A percentile compares a stretch with the other conserved stretches of the same genome.
Evolutionary conservation across 2,888 invertebrate genomes (phyloP).

Genomic region (Drosophila emarginata): DNA sequence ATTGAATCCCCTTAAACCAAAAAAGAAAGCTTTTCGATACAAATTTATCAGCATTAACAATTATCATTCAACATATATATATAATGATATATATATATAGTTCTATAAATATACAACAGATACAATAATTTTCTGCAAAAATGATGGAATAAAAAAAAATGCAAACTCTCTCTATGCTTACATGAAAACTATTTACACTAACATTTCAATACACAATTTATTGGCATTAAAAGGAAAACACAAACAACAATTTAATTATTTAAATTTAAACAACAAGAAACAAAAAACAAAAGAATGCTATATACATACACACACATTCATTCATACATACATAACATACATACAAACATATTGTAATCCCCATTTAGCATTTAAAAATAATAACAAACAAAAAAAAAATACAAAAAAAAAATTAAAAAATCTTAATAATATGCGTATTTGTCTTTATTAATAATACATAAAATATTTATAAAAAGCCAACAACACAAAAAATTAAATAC

Average conservation of each 20-base stretch:
- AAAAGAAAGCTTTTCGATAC: slow-evolving; percentile 37
- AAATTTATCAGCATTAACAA: slow-evolving; percentile 41
- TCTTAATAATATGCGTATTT: slow-evolving; percentile 68
- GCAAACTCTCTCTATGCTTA: slow-evolving; percentile 61
- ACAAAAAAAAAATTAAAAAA: slow-evolving; percentile 28
- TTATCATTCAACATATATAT: slow-evolving; percentile 18
- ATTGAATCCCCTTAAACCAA: slow-evolving; percentile 7
- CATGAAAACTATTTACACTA: slow-evolving; percentile 54
- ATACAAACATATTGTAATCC: slow-evolving; percentile 57
- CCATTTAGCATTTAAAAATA: slow-evolving; percentile 64
- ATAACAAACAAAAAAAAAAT: slow-evolving; percentile 42
- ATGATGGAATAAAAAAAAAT: slow-evolving; percentile 9
- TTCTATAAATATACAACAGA: slow-evolving; percentile 26
- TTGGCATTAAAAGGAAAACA: slow-evolving; percentile 64
- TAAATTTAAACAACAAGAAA: slow-evolving; percentile 20
- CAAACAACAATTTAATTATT: slow-evolving; percentile 1
- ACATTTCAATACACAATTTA: slow-evolving; percentile 60
- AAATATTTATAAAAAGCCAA: slow-evolving; percentile 46
- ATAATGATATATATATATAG: slow-evolving; percentile 21
- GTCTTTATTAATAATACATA: slow-evolving; percentile 70
- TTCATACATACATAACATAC: slow-evolving; percentile 41
- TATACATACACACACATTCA: slow-evolving; percentile 37
- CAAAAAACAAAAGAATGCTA: slow-evolving; percentile 34
- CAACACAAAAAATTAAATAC: slow-evolving; percentile 33
- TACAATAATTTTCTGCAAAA: slow-evolving; percentile 65